phyloP scores from a whole-genome alignment of 2,888 invertebrate genomes.

The Drosophila incognita region DNA sequence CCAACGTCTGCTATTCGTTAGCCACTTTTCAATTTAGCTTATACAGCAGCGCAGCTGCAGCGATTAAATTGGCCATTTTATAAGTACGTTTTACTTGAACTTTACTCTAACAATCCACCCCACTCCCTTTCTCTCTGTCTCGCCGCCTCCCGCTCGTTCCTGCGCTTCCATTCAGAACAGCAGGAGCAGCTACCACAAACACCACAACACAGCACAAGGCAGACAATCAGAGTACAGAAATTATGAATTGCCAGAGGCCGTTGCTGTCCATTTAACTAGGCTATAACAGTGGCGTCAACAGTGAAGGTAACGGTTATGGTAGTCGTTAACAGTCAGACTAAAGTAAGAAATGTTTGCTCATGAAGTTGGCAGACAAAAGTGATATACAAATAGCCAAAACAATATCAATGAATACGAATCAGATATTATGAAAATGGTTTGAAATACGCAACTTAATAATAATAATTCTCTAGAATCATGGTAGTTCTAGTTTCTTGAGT shows the following conservation, averaged over 20 bases:
- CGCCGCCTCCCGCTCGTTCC: not conserved
- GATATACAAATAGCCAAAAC: constrained; percentile 22
- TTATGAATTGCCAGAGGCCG: constrained; percentile 68
- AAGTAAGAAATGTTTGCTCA: constrained; percentile 44
- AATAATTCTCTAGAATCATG: not conserved
- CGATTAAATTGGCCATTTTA: constrained; percentile 70
- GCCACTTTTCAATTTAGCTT: constrained; percentile 62
- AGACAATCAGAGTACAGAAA: constrained; percentile 57
- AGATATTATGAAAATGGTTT: not conserved
- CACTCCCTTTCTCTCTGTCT: not conserved
- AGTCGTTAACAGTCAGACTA: constrained; percentile 12
- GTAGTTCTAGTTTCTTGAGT: not conserved
- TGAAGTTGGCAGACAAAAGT: constrained; percentile 44
- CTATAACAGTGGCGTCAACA: constrained; percentile 18
- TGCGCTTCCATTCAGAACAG: not conserved
- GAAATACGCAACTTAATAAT: not conserved
- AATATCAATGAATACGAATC: not conserved
- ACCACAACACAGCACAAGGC: constrained; percentile 28
- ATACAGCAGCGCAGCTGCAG: constrained; percentile 61
- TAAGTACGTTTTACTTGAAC: constrained; percentile 51
- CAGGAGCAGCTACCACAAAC: constrained; percentile 31
- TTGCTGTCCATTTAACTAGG: constrained; percentile 59
- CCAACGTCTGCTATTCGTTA: constrained; percentile 58
- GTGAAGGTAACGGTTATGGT: constrained; percentile 5
- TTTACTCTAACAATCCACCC: constrained; percentile 11